A percentile compares a stretch with the other conserved stretches of the same genome.
Evolutionary conservation across 1,140 invertebrate genomes (phyloP).

Genomic region (Pseudobourletiella spinata): DNA sequence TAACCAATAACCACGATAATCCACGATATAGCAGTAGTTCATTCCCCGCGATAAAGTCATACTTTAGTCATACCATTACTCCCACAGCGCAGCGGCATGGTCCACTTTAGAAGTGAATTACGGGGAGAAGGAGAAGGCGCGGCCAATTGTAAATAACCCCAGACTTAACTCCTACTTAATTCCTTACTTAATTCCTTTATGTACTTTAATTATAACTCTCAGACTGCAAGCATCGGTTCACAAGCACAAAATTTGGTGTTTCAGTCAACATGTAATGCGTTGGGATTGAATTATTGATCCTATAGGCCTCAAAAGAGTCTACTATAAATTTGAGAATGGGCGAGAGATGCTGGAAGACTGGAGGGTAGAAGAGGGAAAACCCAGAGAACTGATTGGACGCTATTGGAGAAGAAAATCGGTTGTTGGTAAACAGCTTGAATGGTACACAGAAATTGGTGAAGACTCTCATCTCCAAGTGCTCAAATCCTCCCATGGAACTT

Average conservation of each 20-base stretch:
- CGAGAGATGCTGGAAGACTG: constrained; percentile 8
- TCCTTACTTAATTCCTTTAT: too few relatives aligned
- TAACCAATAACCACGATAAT: too few relatives aligned
- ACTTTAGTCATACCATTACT: too few relatives aligned
- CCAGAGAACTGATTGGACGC: background rate
- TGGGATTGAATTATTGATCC: background rate
- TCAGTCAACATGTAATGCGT: too few relatives aligned
- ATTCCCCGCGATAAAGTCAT: too few relatives aligned
- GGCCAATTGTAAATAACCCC: background rate
- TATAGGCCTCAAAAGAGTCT: background rate
- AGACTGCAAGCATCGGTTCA: too few relatives aligned
- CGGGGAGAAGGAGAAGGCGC: background rate
- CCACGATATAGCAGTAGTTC: too few relatives aligned
- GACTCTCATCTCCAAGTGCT: background rate
- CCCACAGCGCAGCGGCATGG: too few relatives aligned
- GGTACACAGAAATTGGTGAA: background rate
- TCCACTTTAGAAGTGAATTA: background rate
- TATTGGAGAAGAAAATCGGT: constrained; percentile 4
- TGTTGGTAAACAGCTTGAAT: background rate
- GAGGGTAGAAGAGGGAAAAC: background rate
- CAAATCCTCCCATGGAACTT: background rate
- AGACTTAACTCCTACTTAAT: too few relatives aligned
- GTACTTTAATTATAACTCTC: too few relatives aligned
- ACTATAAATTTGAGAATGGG: background rate
- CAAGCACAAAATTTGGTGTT: too few relatives aligned